These are phyloP conservation scores for Callinectes sapidus DNA, from an alignment of 2,888 invertebrate species.

Conservation along the genomic window DNA sequence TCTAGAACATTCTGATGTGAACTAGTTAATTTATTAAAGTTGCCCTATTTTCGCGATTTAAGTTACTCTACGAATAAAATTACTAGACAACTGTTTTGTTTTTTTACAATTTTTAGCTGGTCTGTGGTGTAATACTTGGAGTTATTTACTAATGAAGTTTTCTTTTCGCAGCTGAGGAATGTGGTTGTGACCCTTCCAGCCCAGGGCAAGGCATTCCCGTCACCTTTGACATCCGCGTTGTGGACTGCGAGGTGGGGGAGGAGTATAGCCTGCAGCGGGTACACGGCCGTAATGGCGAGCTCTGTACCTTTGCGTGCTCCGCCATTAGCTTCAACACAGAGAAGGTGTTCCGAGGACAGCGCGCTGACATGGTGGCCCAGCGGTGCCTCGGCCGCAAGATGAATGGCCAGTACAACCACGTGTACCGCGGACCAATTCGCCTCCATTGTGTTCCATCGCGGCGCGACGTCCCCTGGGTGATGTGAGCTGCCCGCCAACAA, in stretches of 20 bases:
- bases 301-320: slow-evolving; percentile 72
- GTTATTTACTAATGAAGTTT: neutral
- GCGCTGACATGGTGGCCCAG: slow-evolving; percentile 74
- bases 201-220: slow-evolving; percentile 72
- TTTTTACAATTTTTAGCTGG: too few relatives aligned
- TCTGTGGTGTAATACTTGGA: too few relatives aligned
- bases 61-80: too few relatives aligned
- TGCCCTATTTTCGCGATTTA: too few relatives aligned
- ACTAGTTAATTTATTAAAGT: too few relatives aligned
- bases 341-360: slow-evolving; percentile 74
- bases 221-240: slow-evolving; percentile 72
- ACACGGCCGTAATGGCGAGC: slow-evolving; percentile 64
- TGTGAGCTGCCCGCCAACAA: slow-evolving; percentile 39
- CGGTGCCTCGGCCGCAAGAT: slow-evolving; percentile 74
- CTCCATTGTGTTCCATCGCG: slow-evolving; percentile 50
- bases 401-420: slow-evolving; percentile 73
- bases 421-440: slow-evolving; percentile 74
- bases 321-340: slow-evolving; percentile 74
- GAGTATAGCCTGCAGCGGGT: slow-evolving; percentile 68
- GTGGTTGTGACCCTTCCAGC: neutral
- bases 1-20: too few relatives aligned
- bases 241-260: slow-evolving; percentile 70
- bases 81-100: too few relatives aligned
- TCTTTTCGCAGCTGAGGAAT: neutral
- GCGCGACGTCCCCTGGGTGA: slow-evolving; percentile 65